Conservation (phyloP, 2,113 vertebrate genomes). For the Nematolebias whitei region DNA sequence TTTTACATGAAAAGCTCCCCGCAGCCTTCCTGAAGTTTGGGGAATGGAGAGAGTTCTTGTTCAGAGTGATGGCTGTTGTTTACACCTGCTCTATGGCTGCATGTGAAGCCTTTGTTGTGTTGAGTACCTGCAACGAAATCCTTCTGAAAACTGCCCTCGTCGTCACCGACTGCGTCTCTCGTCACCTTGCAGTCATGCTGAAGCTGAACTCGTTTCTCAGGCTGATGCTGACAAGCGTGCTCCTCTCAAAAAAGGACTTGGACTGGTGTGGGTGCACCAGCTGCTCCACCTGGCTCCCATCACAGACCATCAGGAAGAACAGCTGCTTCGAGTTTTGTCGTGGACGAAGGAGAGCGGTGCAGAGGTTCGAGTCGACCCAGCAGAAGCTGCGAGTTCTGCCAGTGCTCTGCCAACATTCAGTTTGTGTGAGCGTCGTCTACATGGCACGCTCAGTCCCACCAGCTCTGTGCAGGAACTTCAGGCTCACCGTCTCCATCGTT, state of each 20-base stretch:
- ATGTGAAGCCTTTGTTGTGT: slow-evolving; percentile 20
- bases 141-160: slow-evolving; percentile 40
- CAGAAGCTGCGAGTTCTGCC: background rate
- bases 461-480: background rate
- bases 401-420: slow-evolving; percentile 8
- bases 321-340: slow-evolving; percentile 1
- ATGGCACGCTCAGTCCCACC: slow-evolving; percentile 1
- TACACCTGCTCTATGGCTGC: slow-evolving; percentile 20
- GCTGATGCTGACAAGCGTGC: slow-evolving; percentile 14
- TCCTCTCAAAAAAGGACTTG: background rate
- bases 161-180: slow-evolving; percentile 25
- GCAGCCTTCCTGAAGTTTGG: background rate
- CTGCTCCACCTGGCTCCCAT: slow-evolving; percentile 27
- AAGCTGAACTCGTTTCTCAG: slow-evolving; percentile 43
- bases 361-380: background rate
- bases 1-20: background rate
- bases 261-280: background rate
- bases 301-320: background rate
- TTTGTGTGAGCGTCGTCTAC: slow-evolving; percentile 6
- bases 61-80: slow-evolving; percentile 1
- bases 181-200: slow-evolving; percentile 48
- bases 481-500: slow-evolving; percentile 1
- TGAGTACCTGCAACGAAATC: slow-evolving; percentile 40
- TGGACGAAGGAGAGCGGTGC: background rate
- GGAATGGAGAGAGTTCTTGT: slow-evolving; percentile 12